Conservation (phyloP, 2,113 vertebrate species). For the Corythornis madagascariensis region DNA sequence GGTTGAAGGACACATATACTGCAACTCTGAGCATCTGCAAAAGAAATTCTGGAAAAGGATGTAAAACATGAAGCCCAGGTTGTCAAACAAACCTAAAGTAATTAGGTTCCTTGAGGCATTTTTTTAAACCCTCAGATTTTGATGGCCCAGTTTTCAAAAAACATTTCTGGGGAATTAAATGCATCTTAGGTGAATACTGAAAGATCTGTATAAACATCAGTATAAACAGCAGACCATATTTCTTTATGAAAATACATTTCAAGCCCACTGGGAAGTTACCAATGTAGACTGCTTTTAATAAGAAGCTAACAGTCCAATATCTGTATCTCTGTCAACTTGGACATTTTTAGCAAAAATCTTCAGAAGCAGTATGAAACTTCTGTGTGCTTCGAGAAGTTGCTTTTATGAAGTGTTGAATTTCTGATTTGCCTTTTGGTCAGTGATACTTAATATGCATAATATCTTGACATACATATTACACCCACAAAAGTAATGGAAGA, state of each 20-base stretch:
- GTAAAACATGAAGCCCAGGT: background rate
- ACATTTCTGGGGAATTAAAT: background rate
- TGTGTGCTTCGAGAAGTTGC: background rate
- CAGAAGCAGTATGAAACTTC: background rate
- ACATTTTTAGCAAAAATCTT: background rate
- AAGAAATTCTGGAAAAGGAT: background rate
- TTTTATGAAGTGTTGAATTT: background rate
- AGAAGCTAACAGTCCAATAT: background rate
- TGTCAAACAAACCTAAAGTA: background rate
- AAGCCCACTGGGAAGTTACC: background rate
- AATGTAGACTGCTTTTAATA: background rate
- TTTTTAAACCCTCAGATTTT: background rate
- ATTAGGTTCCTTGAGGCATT: background rate
- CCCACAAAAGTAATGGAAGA: background rate
- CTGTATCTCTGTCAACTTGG: background rate
- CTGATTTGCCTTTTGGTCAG: constrained; percentile 5
- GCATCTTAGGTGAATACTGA: background rate
- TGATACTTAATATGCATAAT: background rate
- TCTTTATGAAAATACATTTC: constrained; percentile 19
- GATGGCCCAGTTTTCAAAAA: background rate
- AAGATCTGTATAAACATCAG: background rate
- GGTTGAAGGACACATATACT: background rate
- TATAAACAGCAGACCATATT: background rate
- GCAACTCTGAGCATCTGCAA: background rate
- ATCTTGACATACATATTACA: background rate